These are phyloP conservation scores for Larimichthys polyactis DNA, from an alignment of 2,113 vertebrate species.

Conservation along the genomic window DNA sequence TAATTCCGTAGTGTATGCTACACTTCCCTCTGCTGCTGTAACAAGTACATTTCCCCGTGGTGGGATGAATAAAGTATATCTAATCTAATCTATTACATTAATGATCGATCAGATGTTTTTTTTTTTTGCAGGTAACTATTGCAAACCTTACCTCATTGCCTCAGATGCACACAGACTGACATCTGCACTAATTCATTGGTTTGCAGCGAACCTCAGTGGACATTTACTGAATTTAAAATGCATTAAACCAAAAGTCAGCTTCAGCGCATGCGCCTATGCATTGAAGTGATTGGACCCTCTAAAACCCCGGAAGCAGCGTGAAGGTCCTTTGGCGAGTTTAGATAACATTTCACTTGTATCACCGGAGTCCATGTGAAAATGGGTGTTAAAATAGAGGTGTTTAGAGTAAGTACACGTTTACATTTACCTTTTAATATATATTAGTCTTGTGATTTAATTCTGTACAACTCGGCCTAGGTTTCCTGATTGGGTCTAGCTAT, in stretches of 20 bases:
- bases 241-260: neutral
- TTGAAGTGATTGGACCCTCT: constrained; percentile 12
- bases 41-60: too few species aligned
- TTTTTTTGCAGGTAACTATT: neutral
- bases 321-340: constrained; percentile 57
- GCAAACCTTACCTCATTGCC: neutral
- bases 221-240: neutral
- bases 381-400: constrained; percentile 91
- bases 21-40: too few species aligned
- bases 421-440: neutral
- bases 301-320: constrained; percentile 71
- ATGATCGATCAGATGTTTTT: neutral
- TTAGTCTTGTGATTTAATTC: neutral
- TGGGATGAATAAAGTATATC: too few species aligned
- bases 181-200: neutral
- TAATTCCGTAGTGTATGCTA: too few species aligned
- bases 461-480: neutral
- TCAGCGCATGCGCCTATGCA: constrained; percentile 15
- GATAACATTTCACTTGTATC: neutral
- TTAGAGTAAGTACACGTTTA: constrained; percentile 82
- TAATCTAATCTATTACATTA: too few species aligned
- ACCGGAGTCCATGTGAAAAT: constrained; percentile 66
- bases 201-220: constrained; percentile 52
- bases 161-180: neutral
- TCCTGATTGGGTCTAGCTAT: neutral